These are phyloP conservation scores for Drosophila austrosaltans DNA, from an alignment of 2,888 invertebrate species.

Conservation along the genomic window DNA sequence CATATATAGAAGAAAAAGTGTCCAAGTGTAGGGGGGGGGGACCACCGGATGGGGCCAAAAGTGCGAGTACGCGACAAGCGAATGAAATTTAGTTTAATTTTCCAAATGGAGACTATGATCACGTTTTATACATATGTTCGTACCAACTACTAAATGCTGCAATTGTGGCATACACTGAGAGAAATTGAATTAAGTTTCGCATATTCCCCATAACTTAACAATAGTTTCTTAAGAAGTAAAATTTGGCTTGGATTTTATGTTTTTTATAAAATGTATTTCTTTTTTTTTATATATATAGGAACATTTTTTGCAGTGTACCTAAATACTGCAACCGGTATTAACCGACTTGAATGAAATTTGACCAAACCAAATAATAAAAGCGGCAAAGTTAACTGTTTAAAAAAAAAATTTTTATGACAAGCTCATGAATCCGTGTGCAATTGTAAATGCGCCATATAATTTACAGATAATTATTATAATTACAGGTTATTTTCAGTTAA, in stretches of 20 bases:
- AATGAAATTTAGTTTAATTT: constrained; percentile 69
- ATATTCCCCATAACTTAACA: no score
- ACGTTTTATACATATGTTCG: constrained; percentile 51
- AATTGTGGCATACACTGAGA: constrained; percentile 34
- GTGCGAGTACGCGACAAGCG: constrained; percentile 57
- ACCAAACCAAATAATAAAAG: constrained; percentile 15
- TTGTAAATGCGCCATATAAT: constrained; percentile 74
- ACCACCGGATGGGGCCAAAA: constrained; percentile 63
- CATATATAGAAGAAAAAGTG: constrained; percentile 37
- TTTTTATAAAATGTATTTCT: background rate
- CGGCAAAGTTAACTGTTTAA: constrained; percentile 52
- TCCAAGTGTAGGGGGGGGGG: background rate
- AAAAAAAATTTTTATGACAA: constrained; percentile 66
- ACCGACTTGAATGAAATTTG: constrained; percentile 41
- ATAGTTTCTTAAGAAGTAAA: no score
- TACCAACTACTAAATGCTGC: constrained; percentile 35
- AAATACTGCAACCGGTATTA: constrained; percentile 37
- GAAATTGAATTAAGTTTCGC: background rate
- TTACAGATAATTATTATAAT: constrained; percentile 79
- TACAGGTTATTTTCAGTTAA: constrained; percentile 75
- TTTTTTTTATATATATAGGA: background rate
- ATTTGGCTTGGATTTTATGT: no score
- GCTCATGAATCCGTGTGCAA: constrained; percentile 74
- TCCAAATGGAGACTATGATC: constrained; percentile 66
- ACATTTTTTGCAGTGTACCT: constrained; percentile 22